Base-by-base conservation (phyloP, 2,888 invertebrate genomes). In the Taphrorychus bicolor region DNA sequence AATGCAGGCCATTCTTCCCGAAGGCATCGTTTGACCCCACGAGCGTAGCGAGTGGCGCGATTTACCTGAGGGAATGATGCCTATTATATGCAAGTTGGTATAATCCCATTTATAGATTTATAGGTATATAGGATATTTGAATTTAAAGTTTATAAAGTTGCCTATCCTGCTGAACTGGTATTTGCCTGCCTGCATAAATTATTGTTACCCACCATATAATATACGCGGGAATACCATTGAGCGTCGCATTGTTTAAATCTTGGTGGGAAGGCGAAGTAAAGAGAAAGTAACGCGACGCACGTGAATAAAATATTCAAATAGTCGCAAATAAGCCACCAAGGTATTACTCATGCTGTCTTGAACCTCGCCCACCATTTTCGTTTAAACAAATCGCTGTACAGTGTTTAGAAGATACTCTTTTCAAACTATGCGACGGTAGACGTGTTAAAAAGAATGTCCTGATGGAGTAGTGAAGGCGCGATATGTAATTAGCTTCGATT, bases 291-390 rank as follows among this genome's bases (percentile, higher is more conserved):
- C 67, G 22, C 19, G 17, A 72, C 66, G 76, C 79, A 78, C 79
- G 79, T 79, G 79, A 80, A 78, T 75, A 77, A 78, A 78, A 79
- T 79, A 77, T 79, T 79, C 76, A 79, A 79, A 79, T 76, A 75
- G 77, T 76, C 74, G 76, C 76, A 76, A 77, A 77, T 76, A 78
- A 74, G 72, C 75, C 70, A 70, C 71, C 71, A 70, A 56, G 66
- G 59, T 73, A 76, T 77, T 77, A 77, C 76, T 77, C 77, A 77
- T 65, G 63, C 74, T 24, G 72, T 73, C 62, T 73, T 68, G 71
- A 73, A 75, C 76, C 76, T 77, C 76, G 75, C 75, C 76, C 73
- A 73, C 69, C 41, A 49, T 59, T 32, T 60, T 58, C 32, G 19
- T 51, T 59, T 59, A 59, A 58, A 45, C 24, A 64, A 51, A 3